Base-by-base conservation (phyloP, 1,140 invertebrate genomes). In the Pseudomyrmex flavicornis region DNA sequence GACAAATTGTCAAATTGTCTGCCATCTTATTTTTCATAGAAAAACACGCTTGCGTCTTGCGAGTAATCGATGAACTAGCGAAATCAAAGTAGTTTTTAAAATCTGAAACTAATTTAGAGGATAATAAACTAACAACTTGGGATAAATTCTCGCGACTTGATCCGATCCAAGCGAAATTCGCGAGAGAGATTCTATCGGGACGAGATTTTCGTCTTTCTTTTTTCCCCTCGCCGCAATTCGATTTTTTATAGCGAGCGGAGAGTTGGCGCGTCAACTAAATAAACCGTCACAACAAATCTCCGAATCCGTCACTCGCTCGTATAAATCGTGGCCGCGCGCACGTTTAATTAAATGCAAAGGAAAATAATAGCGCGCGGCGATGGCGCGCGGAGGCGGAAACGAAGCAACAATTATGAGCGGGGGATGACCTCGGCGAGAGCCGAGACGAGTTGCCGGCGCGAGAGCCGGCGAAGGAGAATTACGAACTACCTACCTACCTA, bases 351-450 rank as follows among this genome's bases (percentile, higher is more conserved):
- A 90, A 88, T 86, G 62, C 73, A 50, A 54, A 76, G n/a, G 82
- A 82, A 17, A 17, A 83, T 80, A 88, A 90, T 48, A 70, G 76
- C 84, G 76, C 62, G 72, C 58, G 87, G 80, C 68, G 82, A 85
- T 76, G 75, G 35, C 73, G 89, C 73, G 89, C 89, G 89, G 85
- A 85, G 88, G 86, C 85, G 88, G 44, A 65, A 44, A 72, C 73
- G 22, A 61, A 65, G 72, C 80, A 88, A 87, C 90, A 91, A 91
- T 91, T 91, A 91, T 86, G 86, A 89, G 85, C 76, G 88, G 69
- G 70, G 79, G 83, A 86, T 65, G 70, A 88, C 79, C 70, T 65
- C n/a, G n/a, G n/a, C n/a, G n/a, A n/a, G n/a, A n/a, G n/a, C n/a
- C n/a, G n/a, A n/a, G n/a, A n/a, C n/a, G n/a, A n/a, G 63, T 46